Evolutionary conservation across 1,140 invertebrate genomes (phyloP).

Genomic region (Diorhabda elongata): DNA sequence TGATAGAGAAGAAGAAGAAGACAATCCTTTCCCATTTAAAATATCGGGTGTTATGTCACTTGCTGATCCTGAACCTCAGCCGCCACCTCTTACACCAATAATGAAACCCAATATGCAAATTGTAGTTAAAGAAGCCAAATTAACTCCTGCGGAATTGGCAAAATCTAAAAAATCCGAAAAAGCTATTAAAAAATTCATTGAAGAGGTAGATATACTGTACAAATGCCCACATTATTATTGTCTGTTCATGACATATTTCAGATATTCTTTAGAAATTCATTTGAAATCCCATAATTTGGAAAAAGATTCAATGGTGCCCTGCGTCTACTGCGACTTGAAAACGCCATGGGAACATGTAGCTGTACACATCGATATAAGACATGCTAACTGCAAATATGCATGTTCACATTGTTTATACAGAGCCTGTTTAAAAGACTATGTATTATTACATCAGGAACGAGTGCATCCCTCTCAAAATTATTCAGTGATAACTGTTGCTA

Average conservation of each 20-base stretch:
- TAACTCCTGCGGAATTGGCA: constrained; percentile 22
- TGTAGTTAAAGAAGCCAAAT: constrained; percentile 28
- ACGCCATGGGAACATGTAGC: constrained; percentile 29
- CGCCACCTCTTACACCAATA: constrained; percentile 14
- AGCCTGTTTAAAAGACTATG: constrained; percentile 50
- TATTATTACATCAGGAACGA: constrained; percentile 51
- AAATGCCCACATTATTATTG: constrained; percentile 58
- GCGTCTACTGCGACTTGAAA: constrained; percentile 42
- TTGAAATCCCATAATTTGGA: constrained; percentile 43
- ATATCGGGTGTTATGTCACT: constrained; percentile 36
- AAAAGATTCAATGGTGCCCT: constrained; percentile 28
- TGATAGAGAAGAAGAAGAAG: constrained; percentile 17
- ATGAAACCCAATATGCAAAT: constrained; percentile 8
- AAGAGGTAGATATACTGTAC: constrained; percentile 44
- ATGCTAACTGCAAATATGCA: constrained; percentile 52
- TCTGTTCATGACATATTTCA: constrained; percentile 48
- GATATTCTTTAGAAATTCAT: constrained; percentile 48
- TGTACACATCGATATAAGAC: constrained; percentile 45
- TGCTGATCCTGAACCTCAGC: constrained; percentile 22
- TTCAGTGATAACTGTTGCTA: constrained; percentile 19
- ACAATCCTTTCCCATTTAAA: constrained; percentile 37
- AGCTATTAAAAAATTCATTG: constrained; percentile 30
- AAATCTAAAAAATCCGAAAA: constrained; percentile 26
- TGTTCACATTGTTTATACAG: constrained; percentile 60
- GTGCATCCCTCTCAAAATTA: constrained; percentile 26